Evolutionary conservation across 2,797 vertebrate species (phyloP).

Genomic region (Melanotaenia pygmaea): DNA sequence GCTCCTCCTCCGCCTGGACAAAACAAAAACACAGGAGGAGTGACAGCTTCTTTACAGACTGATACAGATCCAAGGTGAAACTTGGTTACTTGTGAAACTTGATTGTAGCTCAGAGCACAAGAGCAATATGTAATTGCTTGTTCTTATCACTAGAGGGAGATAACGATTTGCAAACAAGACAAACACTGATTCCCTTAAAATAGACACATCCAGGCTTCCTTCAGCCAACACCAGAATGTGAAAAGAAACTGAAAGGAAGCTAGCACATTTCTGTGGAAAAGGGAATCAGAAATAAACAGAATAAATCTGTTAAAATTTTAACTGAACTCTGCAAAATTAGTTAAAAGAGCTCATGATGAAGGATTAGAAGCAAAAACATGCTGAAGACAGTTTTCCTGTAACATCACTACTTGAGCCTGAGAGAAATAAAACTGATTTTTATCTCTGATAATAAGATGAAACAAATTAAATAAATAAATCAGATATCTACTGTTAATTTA

Average conservation of each 20-base stretch:
- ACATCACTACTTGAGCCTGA: too few species aligned
- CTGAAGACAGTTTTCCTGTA: too few species aligned
- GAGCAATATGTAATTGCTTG: constrained; percentile 50
- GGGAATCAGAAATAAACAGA: background rate
- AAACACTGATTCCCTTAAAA: constrained; percentile 46
- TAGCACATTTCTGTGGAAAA: constrained; percentile 8
- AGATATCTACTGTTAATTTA: too few species aligned
- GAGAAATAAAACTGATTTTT: too few species aligned
- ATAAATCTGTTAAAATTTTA: background rate
- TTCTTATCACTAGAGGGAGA: constrained; percentile 74
- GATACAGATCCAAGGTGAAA: background rate
- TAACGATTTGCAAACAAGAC: constrained; percentile 66
- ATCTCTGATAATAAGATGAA: too few species aligned
- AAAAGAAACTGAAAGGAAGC: background rate
- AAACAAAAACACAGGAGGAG: background rate
- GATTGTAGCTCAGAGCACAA: constrained; percentile 8
- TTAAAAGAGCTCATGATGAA: too few species aligned
- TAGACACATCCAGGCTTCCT: constrained; percentile 46
- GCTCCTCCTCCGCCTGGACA: constrained; percentile 94
- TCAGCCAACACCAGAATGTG: constrained; percentile 26
- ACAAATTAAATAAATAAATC: too few species aligned
- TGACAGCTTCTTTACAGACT: background rate
- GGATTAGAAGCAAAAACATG: too few species aligned
- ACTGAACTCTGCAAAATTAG: background rate
- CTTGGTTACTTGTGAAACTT: too few species aligned